Evolutionary conservation across 2,888 invertebrate genomes (phyloP), one percentile per base, ranked within the genome.

Genomic region (Erebia aethiops): DNA sequence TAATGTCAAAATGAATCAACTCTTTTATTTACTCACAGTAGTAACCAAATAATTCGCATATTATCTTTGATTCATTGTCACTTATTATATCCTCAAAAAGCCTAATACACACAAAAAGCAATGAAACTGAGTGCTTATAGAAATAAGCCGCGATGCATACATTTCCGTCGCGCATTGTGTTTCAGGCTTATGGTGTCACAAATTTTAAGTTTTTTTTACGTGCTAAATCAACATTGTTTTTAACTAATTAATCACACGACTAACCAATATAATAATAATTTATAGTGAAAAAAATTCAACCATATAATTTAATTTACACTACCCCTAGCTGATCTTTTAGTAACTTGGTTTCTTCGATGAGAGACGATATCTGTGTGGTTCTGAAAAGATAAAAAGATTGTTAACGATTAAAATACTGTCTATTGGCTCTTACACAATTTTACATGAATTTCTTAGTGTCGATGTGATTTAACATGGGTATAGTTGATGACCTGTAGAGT

Each of bases 331-430:
- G 91, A 67, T 92, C 90, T 75, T 94, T 95, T 16, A 95, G 83
- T 7, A 94, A 82, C 75, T 95, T 96, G 5, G 96, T 95, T 73
- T 96, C 95, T 77, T 95, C 94, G 51, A 96, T 94, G 77, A 97
- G 90, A 13, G 95, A 94, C 0, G 94, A 94, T 79, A 97, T 95
- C 84, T 96, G 95, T 16, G 94, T 92, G 0, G 95, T 95, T 84
- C 96, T 96, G 91, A 72, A 95, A 88, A 65, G 41, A 67, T 75
- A 78, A 70, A 70, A 75, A 71, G 11, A 63, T 9, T n/a, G 1
- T 62, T 43, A 0, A 64, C 60, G 35, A 26, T 16, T 49, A 14
- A 14, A 49, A 49, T 49, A 14, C 3, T 49, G 3, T 14, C 51
- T 8, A 51, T 7, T 35, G 13, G 13, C 46, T 13, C 46, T 46